Evolutionary conservation across 2,888 invertebrate genomes (phyloP).

Genomic region (Sthenelais limicola): DNA sequence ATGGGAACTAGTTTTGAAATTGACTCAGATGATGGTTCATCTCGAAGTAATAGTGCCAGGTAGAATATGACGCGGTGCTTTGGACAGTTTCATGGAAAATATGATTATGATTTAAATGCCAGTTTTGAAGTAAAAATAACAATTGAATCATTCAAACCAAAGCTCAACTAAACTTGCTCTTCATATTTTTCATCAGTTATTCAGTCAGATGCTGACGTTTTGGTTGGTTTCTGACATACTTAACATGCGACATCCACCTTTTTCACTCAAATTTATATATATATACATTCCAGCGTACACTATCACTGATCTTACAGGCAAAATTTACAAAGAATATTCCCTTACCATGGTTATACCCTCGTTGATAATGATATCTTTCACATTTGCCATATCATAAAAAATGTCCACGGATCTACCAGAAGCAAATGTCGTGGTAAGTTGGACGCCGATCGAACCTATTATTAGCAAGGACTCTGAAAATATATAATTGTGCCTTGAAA

Average conservation of each 20-base stretch:
- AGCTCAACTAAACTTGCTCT: not conserved
- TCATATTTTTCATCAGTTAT: too few relatives aligned
- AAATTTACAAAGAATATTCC: not conserved
- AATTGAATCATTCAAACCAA: not conserved
- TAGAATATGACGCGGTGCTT: conserved; percentile 39
- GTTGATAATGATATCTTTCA: conserved; percentile 50
- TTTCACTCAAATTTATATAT: too few relatives aligned
- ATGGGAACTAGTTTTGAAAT: conserved; percentile 27
- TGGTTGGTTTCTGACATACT: not conserved
- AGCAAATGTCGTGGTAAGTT: conserved; percentile 49
- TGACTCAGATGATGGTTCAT: not conserved
- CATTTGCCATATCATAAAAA: conserved; percentile 45
- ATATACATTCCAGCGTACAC: too few relatives aligned
- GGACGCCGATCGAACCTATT: conserved; percentile 48
- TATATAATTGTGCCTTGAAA: too few relatives aligned
- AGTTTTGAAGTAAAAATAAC: too few relatives aligned
- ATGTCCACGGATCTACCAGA: conserved; percentile 43
- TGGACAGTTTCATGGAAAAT: not conserved
- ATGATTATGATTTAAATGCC: not conserved
- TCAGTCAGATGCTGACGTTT: not conserved
- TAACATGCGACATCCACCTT: not conserved
- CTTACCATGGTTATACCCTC: conserved; percentile 52
- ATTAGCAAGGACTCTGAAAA: conserved; percentile 49
- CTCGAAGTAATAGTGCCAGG: conserved; percentile 23
- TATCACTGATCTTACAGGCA: not conserved